phyloP scores from a whole-genome alignment of 2,888 invertebrate genomes.

The Julus scandinavius region DNA sequence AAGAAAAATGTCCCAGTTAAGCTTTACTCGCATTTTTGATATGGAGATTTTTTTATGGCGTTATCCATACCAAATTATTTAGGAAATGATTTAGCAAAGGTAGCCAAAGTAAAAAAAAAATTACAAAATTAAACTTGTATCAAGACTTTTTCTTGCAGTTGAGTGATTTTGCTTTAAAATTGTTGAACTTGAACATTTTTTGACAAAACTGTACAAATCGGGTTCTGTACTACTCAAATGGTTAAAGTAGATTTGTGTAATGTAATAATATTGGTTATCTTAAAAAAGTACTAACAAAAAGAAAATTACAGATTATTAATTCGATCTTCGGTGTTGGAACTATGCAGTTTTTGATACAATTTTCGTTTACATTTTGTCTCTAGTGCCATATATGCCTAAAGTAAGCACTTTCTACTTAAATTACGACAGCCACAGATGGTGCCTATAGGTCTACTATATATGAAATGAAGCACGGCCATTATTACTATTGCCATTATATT shows the following conservation, averaged over 20 bases:
- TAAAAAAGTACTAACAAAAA: not conserved
- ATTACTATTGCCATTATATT: not conserved
- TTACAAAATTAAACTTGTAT: not conserved
- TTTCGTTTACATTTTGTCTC: not conserved
- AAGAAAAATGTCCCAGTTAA: not conserved
- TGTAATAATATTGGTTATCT: no score
- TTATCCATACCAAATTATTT: not conserved
- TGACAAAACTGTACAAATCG: not conserved
- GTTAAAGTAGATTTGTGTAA: no score
- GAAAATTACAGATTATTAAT: not conserved
- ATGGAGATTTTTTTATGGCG: not conserved
- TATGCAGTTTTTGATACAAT: conserved; percentile 40
- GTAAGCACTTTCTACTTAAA: not conserved
- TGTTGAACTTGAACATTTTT: not conserved
- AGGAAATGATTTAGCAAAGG: not conserved
- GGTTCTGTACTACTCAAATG: no score
- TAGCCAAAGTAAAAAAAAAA: not conserved
- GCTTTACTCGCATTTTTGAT: not conserved
- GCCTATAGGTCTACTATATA: conserved; percentile 3
- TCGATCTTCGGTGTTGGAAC: not conserved
- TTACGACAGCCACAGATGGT: not conserved
- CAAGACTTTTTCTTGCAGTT: not conserved
- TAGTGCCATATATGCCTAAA: not conserved
- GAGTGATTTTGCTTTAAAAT: not conserved
- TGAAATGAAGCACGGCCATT: conserved; percentile 25